phyloP scores from a whole-genome alignment of 2,797 vertebrate species.

The Tachyglossus aculeatus region DNA sequence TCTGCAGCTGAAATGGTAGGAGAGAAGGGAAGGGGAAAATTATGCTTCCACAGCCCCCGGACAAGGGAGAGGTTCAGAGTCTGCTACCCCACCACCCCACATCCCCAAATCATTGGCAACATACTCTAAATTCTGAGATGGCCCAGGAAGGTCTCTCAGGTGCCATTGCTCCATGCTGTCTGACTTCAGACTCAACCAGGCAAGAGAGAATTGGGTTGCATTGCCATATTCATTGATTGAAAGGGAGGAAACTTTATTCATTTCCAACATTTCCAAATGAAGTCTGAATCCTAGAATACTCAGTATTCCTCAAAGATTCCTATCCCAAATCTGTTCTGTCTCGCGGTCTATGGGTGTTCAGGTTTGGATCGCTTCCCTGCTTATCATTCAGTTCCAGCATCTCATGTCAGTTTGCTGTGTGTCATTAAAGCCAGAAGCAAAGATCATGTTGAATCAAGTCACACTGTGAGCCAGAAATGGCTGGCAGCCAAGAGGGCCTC shows the following conservation, averaged over 20 bases:
- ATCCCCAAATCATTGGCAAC: no score
- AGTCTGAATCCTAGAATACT: neutral
- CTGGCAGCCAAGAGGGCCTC: no score
- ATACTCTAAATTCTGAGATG: no score
- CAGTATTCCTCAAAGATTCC: neutral
- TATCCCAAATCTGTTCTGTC: neutral
- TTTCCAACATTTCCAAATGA: neutral
- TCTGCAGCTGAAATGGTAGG: no score
- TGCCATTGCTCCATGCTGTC: neutral
- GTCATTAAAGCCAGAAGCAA: neutral
- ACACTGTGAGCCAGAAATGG: no score
- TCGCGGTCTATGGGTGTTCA: fast-evolving
- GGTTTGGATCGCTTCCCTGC: neutral
- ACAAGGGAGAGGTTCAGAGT: no score
- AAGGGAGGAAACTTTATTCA: constrained; percentile 9
- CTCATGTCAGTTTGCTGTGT: constrained; percentile 11
- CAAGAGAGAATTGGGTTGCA: neutral
- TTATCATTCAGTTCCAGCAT: fast-evolving
- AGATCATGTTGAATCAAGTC: no score
- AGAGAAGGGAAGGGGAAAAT: no score
- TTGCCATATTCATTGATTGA: neutral
- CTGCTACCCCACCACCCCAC: no score
- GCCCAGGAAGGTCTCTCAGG: constrained; percentile 3
- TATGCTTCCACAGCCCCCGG: no score
- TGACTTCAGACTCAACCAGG: neutral